These are phyloP conservation scores for Xenopus petersii DNA, from an alignment of 2,797 vertebrate species.

Conservation along the genomic window DNA sequence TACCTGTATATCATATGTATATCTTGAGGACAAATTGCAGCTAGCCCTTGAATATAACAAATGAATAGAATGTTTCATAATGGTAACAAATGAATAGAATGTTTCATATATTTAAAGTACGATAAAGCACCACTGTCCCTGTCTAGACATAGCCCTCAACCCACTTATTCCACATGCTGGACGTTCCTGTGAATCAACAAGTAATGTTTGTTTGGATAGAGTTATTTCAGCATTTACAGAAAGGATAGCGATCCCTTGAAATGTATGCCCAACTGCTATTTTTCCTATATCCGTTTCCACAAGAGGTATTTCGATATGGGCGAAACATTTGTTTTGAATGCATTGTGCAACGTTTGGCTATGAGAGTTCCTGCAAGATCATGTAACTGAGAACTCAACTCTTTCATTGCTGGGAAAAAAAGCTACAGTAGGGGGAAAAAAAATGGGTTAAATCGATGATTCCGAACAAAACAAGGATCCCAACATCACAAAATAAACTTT, in stretches of 20 bases:
- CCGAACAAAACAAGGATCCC: not conserved
- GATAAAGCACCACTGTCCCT: too few relatives aligned
- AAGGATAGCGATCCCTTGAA: not conserved
- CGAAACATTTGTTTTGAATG: not conserved
- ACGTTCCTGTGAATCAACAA: not conserved
- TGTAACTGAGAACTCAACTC: not conserved
- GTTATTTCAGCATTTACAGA: conserved; percentile 4
- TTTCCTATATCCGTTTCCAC: not conserved
- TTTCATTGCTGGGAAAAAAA: not conserved
- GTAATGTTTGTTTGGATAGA: not conserved
- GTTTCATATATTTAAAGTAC: too few relatives aligned
- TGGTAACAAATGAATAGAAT: too few relatives aligned
- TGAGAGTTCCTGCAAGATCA: not conserved
- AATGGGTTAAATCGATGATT: not conserved
- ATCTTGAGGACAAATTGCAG: too few relatives aligned
- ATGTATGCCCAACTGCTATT: not conserved
- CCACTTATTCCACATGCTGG: too few relatives aligned
- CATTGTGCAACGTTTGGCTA: not conserved
- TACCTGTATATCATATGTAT: too few relatives aligned
- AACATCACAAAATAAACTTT: too few relatives aligned
- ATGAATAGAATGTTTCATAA: too few relatives aligned
- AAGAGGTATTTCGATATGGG: not conserved
- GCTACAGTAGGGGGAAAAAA: not conserved
- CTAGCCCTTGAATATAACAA: too few relatives aligned
- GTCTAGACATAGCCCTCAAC: too few relatives aligned